These are phyloP conservation scores for Nemotelus pantherinus DNA, from an alignment of 2,888 invertebrate species.

Conservation along the genomic window DNA sequence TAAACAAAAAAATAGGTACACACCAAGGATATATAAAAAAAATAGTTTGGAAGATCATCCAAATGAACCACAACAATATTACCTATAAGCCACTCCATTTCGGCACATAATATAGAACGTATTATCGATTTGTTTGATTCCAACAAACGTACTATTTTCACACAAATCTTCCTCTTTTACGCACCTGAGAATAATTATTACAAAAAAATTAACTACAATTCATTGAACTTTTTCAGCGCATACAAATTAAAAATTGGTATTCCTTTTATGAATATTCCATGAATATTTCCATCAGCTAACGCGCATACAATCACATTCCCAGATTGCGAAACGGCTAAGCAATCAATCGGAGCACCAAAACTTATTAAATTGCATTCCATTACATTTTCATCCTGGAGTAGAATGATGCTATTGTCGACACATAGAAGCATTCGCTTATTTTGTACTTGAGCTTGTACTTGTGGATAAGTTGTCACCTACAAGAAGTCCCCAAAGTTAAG, in stretches of 20 bases:
- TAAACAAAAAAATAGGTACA: no score
- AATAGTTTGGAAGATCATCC: no score
- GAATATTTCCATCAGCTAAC: constrained; percentile 61
- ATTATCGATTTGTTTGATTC: constrained; percentile 57
- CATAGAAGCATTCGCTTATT: constrained; percentile 61
- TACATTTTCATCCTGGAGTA: constrained; percentile 61
- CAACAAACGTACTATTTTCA: constrained; percentile 55
- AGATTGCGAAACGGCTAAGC: constrained; percentile 58
- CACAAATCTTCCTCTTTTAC: constrained; percentile 58
- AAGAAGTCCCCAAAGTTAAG: constrained; percentile 13
- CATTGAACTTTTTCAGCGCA: constrained; percentile 27
- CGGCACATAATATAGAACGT: constrained; percentile 58
- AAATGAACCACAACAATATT: constrained; percentile 19
- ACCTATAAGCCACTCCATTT: constrained; percentile 62
- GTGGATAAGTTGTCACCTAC: constrained; percentile 59
- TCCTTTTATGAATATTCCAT: constrained; percentile 62
- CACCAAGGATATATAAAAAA: no score
- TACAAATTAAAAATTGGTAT: constrained; percentile 59
- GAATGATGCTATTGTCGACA: constrained; percentile 59
- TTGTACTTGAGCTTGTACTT: constrained; percentile 59
- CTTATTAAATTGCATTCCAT: constrained; percentile 60
- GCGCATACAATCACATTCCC: constrained; percentile 62
- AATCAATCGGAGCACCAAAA: constrained; percentile 60
- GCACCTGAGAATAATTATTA: constrained; percentile 48
- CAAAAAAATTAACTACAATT: constrained; percentile 1